These are phyloP conservation scores for Diploptera punctata DNA, from an alignment of 2,888 invertebrate species.

Conservation along the genomic window DNA sequence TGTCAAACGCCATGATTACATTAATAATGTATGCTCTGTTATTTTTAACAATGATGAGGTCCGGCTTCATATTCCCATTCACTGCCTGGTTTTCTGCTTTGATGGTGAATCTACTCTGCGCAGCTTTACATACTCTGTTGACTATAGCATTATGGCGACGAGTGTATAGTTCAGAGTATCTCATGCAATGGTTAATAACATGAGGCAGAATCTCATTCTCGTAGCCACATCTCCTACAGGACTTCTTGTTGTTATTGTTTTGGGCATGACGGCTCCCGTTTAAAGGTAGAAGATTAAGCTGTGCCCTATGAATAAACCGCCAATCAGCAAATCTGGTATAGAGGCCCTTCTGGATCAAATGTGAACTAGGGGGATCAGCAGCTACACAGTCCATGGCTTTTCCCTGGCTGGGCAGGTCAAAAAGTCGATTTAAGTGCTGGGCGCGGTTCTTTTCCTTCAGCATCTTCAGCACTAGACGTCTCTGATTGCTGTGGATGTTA, in stretches of 20 bases:
- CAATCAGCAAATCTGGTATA: too few relatives aligned
- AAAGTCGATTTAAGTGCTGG: background rate
- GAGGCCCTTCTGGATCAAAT: background rate
- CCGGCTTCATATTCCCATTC: background rate
- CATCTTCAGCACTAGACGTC: background rate
- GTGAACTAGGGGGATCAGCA: background rate
- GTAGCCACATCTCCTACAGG: background rate
- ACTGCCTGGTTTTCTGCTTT: background rate
- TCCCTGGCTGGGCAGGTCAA: background rate
- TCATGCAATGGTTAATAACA: too few relatives aligned
- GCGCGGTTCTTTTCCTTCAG: background rate
- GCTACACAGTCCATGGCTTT: background rate
- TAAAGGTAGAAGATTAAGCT: background rate
- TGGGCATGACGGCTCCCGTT: background rate
- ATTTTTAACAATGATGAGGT: background rate
- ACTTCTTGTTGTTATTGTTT: background rate
- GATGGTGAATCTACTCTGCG: background rate
- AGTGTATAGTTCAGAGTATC: too few relatives aligned
- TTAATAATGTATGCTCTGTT: conserved; percentile 1
- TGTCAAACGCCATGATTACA: conserved; percentile 1
- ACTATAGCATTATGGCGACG: background rate
- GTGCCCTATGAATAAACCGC: background rate
- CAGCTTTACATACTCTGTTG: background rate
- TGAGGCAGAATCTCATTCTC: background rate
- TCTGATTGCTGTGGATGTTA: background rate